Conservation (phyloP, 2,113 vertebrate genomes). For the Sciurus niger region DNA sequence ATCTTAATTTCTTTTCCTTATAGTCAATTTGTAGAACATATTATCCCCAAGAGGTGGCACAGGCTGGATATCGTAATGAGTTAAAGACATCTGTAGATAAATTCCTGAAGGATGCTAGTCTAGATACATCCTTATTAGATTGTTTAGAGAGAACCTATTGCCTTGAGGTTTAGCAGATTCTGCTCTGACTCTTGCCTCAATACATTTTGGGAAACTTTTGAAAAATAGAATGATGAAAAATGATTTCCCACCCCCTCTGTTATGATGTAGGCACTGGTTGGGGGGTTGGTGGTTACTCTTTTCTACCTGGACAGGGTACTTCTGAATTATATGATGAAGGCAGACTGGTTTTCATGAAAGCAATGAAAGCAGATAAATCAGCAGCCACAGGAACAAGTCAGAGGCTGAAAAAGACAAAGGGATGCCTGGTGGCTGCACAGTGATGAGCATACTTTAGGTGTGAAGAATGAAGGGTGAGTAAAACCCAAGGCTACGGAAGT, state of each 20-base stretch:
- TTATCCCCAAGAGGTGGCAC: background rate
- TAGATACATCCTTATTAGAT: slow-evolving; percentile 50
- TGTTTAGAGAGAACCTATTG: background rate
- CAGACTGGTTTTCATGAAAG: slow-evolving; percentile 3
- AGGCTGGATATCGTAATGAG: background rate
- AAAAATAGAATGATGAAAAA: slow-evolving; percentile 46
- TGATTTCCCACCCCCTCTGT: background rate
- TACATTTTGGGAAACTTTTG: background rate
- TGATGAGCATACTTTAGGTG: background rate
- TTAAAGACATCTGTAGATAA: slow-evolving; percentile 63
- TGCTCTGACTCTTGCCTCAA: slow-evolving; percentile 34
- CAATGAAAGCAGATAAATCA: slow-evolving; percentile 40
- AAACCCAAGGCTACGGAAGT: background rate
- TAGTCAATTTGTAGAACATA: background rate
- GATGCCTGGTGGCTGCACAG: background rate
- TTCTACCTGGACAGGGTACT: background rate
- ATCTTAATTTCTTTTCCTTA: background rate
- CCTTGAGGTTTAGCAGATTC: slow-evolving; percentile 26
- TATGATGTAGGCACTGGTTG: background rate
- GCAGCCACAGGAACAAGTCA: background rate
- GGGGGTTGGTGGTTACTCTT: background rate
- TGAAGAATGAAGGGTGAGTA: background rate
- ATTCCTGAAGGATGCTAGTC: slow-evolving; percentile 13
- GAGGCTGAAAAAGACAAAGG: background rate
- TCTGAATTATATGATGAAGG: slow-evolving; percentile 32